Evolutionary conservation across 2,888 invertebrate genomes (phyloP), one percentile per base, ranked within the genome.

Genomic region (Parnassius mnemosyne): DNA sequence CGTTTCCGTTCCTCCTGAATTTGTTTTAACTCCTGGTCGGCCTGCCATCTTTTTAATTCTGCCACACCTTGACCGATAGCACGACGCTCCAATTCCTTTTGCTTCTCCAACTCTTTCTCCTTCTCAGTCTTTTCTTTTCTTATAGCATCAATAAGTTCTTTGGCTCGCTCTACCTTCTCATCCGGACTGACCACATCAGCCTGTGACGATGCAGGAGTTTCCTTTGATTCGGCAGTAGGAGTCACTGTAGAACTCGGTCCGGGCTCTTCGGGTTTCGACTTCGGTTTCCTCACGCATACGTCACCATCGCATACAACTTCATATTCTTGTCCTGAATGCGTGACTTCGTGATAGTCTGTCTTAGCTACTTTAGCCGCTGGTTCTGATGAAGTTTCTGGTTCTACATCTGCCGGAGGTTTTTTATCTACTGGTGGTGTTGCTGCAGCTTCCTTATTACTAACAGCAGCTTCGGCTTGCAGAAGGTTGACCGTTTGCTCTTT

Each of bases 1-100:
- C 94, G 94, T 72, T 94, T 94, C 53, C 96, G 92, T 65, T 96
- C 95, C 66, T 95, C 95, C 79, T 92, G 92, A 70, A 95, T 80
- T 75, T 95, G 93, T 76, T 95, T 94, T 61, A 95, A 74, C 75
- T 96, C 96, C 69, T 94, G 93, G 3, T 97, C 96, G 10, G 95
- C 94, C 72, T 96, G 96, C 92, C 93, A 94, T 62, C 93, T 89
- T 76, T 95, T 94, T 62, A 96, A 80, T 75, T 94, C 94, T 34
- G 94, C 94, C 0, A 96, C 87, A 3, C 95, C 95, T 72, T 95
- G 95, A 0, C 96, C 97, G 34, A 94, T 83, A 67, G 94, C 92
- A 7, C 97, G 93, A 1, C 97, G 93, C 66, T 96, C 95, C 1
- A 95, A 73, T 83, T 97, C 96, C 71, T 81, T 94, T 83, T 77